phyloP scores from a whole-genome alignment of 2,888 invertebrate species.

The Dione juno region DNA sequence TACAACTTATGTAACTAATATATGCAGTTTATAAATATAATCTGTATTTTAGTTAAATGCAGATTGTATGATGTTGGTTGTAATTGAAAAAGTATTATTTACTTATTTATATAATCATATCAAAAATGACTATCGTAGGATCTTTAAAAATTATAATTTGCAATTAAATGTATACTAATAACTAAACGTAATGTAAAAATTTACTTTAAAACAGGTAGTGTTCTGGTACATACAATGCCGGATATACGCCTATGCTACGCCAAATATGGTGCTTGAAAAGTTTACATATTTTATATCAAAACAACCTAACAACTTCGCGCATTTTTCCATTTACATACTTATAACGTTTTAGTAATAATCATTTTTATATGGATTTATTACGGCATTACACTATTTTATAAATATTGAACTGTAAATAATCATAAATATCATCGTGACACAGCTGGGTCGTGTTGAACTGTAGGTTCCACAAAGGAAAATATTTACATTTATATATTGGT shows the following conservation, averaged over 20 bases:
- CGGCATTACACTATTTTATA: not conserved
- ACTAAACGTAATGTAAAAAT: not conserved
- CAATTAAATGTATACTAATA: too few relatives aligned
- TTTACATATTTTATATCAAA: not conserved
- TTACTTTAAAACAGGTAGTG: conserved; percentile 16
- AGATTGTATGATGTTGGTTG: not conserved
- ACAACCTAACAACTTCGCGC: not conserved
- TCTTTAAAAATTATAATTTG: too few relatives aligned
- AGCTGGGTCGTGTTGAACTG: not conserved
- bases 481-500: not conserved
- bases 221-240: conserved; percentile 8
- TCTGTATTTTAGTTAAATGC: too few relatives aligned
- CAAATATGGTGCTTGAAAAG: not conserved
- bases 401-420: not conserved
- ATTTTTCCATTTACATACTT: not conserved
- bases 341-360: not conserved
- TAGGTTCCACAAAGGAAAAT: not conserved
- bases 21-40: not conserved
- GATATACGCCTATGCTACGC: not conserved
- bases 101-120: too few relatives aligned
- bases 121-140: too few relatives aligned
- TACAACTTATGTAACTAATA: not conserved
- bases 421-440: not conserved
- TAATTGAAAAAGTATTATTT: not conserved
- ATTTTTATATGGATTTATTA: not conserved